phyloP scores from a whole-genome alignment of 2,888 invertebrate species.

The Meiosimyza platycephala region DNA sequence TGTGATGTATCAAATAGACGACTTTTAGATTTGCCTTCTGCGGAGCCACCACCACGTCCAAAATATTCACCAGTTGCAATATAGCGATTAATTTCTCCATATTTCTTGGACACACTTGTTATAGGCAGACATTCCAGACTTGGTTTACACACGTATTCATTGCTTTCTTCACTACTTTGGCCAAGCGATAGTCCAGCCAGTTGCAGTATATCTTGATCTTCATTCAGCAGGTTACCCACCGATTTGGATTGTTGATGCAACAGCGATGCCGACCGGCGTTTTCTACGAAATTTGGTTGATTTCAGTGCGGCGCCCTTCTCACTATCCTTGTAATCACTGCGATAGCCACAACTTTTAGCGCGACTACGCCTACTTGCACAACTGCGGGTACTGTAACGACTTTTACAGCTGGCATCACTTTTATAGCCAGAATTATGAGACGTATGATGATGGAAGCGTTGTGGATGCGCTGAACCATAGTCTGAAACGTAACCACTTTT shows the following conservation, averaged over 20 bases:
- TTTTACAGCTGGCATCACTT: conserved; percentile 73
- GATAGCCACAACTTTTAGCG: conserved; percentile 65
- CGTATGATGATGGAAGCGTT: conserved; percentile 52
- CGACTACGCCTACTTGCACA: conserved; percentile 71
- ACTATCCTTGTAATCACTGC: conserved; percentile 59
- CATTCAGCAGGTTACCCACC: conserved; percentile 58
- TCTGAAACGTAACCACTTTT: conserved; percentile 73
- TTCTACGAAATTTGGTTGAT: conserved; percentile 61
- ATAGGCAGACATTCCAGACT: conserved; percentile 59
- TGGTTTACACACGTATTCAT: conserved; percentile 63
- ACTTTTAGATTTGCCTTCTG: conserved; percentile 26
- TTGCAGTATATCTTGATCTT: conserved; percentile 72
- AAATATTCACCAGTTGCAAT: conserved; percentile 68
- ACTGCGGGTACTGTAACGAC: conserved; percentile 71
- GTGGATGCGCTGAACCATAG: conserved; percentile 67
- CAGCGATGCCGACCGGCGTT: conserved; percentile 55
- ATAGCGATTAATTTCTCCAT: conserved; percentile 67
- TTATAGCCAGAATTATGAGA: conserved; percentile 71
- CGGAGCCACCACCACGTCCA: conserved; percentile 47
- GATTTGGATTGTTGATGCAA: conserved; percentile 64
- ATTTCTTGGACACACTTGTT: conserved; percentile 64
- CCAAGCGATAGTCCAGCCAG: conserved; percentile 72
- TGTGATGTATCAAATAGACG: conserved; percentile 18
- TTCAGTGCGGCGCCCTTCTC: conserved; percentile 58
- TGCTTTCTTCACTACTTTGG: conserved; percentile 69